These are phyloP conservation scores for Drosophila arawakana DNA, from an alignment of 1,140 invertebrate species.

Conservation along the genomic window DNA sequence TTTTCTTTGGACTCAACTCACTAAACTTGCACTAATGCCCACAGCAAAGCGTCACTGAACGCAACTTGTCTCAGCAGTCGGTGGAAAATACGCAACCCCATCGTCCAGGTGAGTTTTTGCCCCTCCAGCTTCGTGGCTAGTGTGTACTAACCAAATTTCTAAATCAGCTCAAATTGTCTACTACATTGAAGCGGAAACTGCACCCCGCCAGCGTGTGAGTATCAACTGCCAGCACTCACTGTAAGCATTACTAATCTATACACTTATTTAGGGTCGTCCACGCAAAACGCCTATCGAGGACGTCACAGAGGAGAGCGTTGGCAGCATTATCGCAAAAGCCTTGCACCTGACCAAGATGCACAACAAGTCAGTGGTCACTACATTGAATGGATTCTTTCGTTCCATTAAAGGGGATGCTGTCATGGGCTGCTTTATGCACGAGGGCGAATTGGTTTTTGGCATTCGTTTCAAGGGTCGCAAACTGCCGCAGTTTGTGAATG, in stretches of 20 bases:
- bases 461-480: slow-evolving; percentile 27
- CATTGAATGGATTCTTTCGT: slow-evolving; percentile 16
- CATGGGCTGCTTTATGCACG: not conserved
- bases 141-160: too few relatives aligned
- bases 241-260: not conserved
- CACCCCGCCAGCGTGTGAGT: slow-evolving; percentile 19
- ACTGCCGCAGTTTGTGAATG: slow-evolving; percentile 6
- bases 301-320: not conserved
- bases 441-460: not conserved
- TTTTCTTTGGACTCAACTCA: too few relatives aligned
- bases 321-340: not conserved
- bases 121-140: too few relatives aligned
- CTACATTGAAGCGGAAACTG: not conserved
- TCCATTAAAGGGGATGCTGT: slow-evolving; percentile 17
- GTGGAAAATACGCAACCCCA: too few relatives aligned
- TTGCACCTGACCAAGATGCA: not conserved
- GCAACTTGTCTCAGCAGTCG: too few relatives aligned
- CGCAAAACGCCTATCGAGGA: not conserved
- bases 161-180: too few relatives aligned
- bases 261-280: slow-evolving; percentile 12
- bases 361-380: not conserved
- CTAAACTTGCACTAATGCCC: too few relatives aligned
- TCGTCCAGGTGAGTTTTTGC: too few relatives aligned
- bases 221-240: not conserved
- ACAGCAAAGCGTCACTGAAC: too few relatives aligned